These are phyloP conservation scores for Xiphorhynchus erythropygius DNA, from an alignment of 2,797 vertebrate genomes.

Conservation along the genomic window DNA sequence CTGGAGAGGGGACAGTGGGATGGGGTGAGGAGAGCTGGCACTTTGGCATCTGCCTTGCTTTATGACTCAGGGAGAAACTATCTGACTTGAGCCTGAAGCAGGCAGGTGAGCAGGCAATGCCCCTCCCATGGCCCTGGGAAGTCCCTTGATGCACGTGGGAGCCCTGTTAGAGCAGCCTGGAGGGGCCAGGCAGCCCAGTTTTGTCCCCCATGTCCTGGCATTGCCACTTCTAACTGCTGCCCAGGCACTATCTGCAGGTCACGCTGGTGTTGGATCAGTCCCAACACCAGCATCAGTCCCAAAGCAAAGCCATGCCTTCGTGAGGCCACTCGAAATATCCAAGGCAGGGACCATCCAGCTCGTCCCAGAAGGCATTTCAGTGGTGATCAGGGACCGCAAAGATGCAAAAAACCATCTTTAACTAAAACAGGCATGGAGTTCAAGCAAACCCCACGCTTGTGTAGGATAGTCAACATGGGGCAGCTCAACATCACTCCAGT, in stretches of 20 bases:
- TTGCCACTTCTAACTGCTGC: neutral
- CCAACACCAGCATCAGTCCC: neutral
- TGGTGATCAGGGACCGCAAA: neutral
- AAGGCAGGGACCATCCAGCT: neutral
- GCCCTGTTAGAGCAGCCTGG: neutral
- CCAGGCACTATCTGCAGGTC: neutral
- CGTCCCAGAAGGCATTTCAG: neutral
- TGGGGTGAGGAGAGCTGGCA: fast-evolving
- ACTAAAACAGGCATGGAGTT: neutral
- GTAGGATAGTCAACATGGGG: neutral
- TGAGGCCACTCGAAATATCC: neutral
- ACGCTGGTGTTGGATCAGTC: fast-evolving
- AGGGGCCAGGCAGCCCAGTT: neutral
- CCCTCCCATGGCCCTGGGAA: neutral
- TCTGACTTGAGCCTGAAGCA: neutral
- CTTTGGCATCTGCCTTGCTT: neutral
- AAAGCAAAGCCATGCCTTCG: neutral
- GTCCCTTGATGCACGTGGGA: neutral
- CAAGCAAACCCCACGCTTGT: neutral
- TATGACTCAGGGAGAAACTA: neutral
- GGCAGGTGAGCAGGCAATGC: neutral
- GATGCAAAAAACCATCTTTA: neutral
- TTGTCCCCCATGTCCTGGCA: neutral
- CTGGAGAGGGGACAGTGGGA: neutral
- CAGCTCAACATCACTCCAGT: neutral